Percentiles rank a stretch among this genome's conserved stretches.
These are phyloP conservation scores for Monomorium pharaonis DNA, from an alignment of 1,140 invertebrate genomes.

Conservation along the genomic window DNA sequence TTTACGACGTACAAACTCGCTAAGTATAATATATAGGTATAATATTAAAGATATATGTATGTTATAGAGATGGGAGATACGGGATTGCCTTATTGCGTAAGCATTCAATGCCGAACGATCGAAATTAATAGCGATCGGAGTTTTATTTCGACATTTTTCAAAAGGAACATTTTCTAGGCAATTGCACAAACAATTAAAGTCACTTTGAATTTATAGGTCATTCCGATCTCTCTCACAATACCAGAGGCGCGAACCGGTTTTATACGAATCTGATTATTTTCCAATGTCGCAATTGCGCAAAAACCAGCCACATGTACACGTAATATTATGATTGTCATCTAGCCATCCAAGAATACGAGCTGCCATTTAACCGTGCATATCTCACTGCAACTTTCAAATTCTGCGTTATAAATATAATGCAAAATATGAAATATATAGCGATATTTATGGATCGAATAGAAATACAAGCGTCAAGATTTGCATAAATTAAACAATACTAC, in stretches of 20 bases:
- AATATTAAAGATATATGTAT: neutral
- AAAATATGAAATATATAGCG: neutral
- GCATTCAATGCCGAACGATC: neutral
- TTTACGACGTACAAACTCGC: neutral
- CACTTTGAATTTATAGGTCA: conserved; percentile 55
- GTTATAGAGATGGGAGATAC: neutral
- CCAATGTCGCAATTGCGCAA: conserved; percentile 56
- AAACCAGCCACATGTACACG: conserved; percentile 40
- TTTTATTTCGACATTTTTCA: conserved; percentile 16
- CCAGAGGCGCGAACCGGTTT: conserved; percentile 50
- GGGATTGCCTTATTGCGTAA: conserved; percentile 13
- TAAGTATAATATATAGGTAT: neutral
- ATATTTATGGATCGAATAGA: neutral
- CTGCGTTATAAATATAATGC: conserved; percentile 16
- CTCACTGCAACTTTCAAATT: conserved; percentile 16
- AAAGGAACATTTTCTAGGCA: conserved; percentile 17
- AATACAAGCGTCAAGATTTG: neutral
- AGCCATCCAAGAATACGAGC: conserved; percentile 13
- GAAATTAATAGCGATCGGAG: conserved; percentile 17
- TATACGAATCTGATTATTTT: conserved; percentile 59
- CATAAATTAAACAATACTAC: neutral
- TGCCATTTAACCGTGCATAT: conserved; percentile 21
- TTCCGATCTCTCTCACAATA: conserved; percentile 44
- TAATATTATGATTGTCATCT: conserved; percentile 52
- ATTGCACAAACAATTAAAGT: conserved; percentile 42